Evolutionary conservation across 2,797 vertebrate species (phyloP).

Genomic region (Telmatherina bonti): DNA sequence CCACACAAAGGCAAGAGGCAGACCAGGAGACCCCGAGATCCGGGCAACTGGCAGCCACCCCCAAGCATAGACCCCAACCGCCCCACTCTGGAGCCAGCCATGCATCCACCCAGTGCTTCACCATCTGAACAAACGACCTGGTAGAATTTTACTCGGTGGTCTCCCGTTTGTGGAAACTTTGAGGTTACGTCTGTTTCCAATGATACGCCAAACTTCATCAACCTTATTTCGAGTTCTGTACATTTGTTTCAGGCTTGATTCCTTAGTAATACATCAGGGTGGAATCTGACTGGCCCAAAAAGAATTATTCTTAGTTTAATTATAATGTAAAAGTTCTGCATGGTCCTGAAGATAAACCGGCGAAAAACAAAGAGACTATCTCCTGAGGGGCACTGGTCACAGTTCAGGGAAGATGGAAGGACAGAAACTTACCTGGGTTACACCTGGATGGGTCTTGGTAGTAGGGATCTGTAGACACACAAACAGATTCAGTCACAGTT

Average conservation of each 20-base stretch:
- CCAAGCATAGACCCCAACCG: too few relatives aligned
- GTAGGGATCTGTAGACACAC: slow-evolving; percentile 71
- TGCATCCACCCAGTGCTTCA: too few relatives aligned
- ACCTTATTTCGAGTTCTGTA: too few relatives aligned
- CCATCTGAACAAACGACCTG: too few relatives aligned
- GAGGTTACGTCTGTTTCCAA: background rate
- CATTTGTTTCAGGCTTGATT: background rate
- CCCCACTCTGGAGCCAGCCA: too few relatives aligned
- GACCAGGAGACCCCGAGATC: too few relatives aligned
- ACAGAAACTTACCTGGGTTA: slow-evolving; percentile 78
- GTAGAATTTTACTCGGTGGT: background rate
- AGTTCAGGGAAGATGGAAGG: background rate
- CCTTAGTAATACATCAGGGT: background rate
- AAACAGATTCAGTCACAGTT: slow-evolving; percentile 25
- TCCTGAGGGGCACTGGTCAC: background rate
- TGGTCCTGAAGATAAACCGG: background rate
- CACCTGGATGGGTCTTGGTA: slow-evolving; percentile 81
- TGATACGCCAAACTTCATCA: background rate
- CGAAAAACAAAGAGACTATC: background rate
- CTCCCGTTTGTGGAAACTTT: background rate
- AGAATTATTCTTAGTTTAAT: background rate
- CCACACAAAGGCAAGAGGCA: too few relatives aligned
- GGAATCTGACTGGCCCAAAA: background rate
- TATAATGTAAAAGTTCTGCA: background rate
- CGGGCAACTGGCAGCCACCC: too few relatives aligned